Evolutionary conservation across 2,797 vertebrate genomes (phyloP).

Genomic region (Syngnathus acus): DNA sequence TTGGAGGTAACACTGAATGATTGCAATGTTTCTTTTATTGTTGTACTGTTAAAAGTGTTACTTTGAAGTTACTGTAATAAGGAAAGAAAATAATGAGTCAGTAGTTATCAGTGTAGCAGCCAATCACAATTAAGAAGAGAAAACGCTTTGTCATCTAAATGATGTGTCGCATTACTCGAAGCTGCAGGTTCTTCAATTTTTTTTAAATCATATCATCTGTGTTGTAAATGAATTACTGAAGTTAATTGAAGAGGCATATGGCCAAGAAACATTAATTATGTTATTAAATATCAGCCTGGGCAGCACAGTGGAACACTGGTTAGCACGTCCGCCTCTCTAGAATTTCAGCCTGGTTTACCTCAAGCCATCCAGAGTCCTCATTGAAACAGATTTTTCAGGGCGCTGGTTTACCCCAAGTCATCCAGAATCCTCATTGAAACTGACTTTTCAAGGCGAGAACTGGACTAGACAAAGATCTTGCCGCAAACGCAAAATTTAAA

Average conservation of each 20-base stretch:
- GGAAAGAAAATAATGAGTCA: background rate
- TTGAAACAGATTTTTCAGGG: background rate
- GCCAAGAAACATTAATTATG: background rate
- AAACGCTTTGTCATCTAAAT: background rate
- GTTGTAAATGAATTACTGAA: background rate
- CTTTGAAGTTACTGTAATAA: conserved; percentile 7
- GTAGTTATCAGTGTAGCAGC: background rate
- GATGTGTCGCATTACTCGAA: background rate
- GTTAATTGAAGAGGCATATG: background rate
- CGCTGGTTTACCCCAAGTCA: background rate
- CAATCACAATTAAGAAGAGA: background rate
- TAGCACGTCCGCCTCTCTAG: no score
- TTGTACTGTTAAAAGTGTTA: background rate
- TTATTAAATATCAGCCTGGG: background rate
- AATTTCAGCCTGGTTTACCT: background rate
- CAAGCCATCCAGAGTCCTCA: background rate
- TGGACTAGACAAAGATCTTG: background rate
- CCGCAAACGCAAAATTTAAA: no score
- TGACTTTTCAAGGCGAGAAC: background rate
- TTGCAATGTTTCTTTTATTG: conserved; percentile 6
- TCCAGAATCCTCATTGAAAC: background rate
- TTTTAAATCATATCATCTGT: background rate
- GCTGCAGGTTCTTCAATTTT: background rate
- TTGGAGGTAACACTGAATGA: conserved; percentile 1
- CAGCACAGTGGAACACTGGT: no score